Evolutionary conservation across 2,888 invertebrate genomes (phyloP).

Genomic region (Bimastos eiseni): DNA sequence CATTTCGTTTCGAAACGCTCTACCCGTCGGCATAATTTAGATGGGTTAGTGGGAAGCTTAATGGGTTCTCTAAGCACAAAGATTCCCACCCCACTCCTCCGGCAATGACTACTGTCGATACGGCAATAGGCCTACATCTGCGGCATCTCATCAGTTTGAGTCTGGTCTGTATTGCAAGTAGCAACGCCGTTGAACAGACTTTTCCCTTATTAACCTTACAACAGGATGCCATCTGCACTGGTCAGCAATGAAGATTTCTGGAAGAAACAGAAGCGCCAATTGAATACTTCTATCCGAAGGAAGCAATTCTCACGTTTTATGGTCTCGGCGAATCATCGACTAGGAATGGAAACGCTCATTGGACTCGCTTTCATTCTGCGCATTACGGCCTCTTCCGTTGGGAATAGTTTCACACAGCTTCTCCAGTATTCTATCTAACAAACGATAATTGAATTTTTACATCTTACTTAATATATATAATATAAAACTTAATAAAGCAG

Average conservation of each 20-base stretch:
- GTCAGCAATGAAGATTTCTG: too few relatives aligned
- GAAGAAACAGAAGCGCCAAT: background rate
- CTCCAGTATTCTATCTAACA: background rate
- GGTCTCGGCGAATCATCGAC: background rate
- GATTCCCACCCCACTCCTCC: too few relatives aligned
- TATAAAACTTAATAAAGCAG: background rate
- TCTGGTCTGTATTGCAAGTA: background rate
- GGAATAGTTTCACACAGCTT: background rate
- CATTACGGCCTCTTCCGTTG: background rate
- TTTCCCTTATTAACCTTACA: background rate
- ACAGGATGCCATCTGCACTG: background rate
- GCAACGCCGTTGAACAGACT: background rate
- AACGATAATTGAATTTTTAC: background rate
- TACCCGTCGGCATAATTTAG: background rate
- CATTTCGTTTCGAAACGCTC: background rate
- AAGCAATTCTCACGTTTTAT: background rate
- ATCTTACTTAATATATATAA: background rate
- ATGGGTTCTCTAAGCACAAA: background rate
- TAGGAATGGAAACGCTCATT: background rate
- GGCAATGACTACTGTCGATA: background rate
- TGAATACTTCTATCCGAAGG: background rate
- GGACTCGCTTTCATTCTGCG: background rate
- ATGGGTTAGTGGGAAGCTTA: background rate
- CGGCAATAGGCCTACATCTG: background rate
- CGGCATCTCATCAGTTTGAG: background rate